Conservation (phyloP, 2,888 invertebrate species). For the Drosophila putrida region DNA sequence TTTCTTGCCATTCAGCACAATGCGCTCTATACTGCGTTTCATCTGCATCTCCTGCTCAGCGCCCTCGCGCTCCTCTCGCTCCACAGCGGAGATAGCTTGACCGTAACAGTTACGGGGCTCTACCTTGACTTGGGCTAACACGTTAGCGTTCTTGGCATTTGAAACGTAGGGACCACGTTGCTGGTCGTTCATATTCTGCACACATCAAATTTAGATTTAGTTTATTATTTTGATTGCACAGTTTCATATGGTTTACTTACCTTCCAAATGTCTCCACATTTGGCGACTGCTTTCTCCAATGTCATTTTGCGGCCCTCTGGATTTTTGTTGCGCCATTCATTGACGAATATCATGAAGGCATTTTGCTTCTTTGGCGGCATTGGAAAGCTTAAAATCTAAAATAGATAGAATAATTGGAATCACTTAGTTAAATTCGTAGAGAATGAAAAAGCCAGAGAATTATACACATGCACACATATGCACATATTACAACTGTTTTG, state of each 20-base stretch:
- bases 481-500: background rate
- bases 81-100: conserved; percentile 58
- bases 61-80: conserved; percentile 59
- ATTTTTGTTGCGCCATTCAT: conserved; percentile 72
- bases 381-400: background rate
- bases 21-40: conserved; percentile 77
- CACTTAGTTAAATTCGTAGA: no score
- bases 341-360: conserved; percentile 79
- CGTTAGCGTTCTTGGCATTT: conserved; percentile 64
- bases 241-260: conserved; percentile 51
- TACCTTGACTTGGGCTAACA: background rate
- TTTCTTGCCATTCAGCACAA: conserved; percentile 62
- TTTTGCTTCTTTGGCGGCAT: conserved; percentile 79
- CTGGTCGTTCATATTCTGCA: conserved; percentile 72
- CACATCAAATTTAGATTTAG: background rate
- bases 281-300: conserved; percentile 57
- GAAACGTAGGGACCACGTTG: conserved; percentile 75
- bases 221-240: no score
- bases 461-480: background rate
- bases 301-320: conserved; percentile 47
- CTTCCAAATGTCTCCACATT: conserved; percentile 76
- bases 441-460: background rate
- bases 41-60: conserved; percentile 60
- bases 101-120: conserved; percentile 78
- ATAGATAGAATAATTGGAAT: background rate